Evolutionary conservation across 2,797 vertebrate species (phyloP).

Genomic region (Takifugu rubripes): DNA sequence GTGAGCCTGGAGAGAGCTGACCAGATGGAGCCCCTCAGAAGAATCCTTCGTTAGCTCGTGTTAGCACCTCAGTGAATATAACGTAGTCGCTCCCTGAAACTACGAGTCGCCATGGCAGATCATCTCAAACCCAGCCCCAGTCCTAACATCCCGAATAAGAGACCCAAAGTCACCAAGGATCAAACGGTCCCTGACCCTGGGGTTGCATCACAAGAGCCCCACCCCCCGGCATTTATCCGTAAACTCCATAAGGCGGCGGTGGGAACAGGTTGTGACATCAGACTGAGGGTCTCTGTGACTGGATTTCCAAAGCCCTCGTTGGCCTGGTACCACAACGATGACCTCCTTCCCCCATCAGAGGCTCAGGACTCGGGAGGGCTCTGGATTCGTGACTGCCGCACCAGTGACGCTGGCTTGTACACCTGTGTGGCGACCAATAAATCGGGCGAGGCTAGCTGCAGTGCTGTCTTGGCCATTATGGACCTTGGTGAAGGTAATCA

Average conservation of each 20-base stretch:
- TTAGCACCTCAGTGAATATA: constrained; percentile 1
- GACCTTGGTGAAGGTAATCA: constrained; percentile 87
- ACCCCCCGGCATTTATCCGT: constrained; percentile 76
- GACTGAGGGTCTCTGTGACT: constrained; percentile 81
- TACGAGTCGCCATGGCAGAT: constrained; percentile 51
- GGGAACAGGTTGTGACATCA: constrained; percentile 83
- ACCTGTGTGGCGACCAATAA: constrained; percentile 85
- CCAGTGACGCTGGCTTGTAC: constrained; percentile 84
- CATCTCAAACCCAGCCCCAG: constrained; percentile 46
- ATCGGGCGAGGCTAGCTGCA: constrained; percentile 81
- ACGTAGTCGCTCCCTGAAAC: not conserved
- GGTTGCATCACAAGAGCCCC: constrained; percentile 22
- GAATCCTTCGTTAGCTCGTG: constrained; percentile 25
- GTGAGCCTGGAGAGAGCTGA: constrained; percentile 25
- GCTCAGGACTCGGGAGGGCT: constrained; percentile 81
- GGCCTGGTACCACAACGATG: constrained; percentile 85
- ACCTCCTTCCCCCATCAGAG: constrained; percentile 58
- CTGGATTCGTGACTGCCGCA: constrained; percentile 85
- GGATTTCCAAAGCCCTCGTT: constrained; percentile 82
- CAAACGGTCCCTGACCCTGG: constrained; percentile 21
- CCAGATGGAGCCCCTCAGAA: constrained; percentile 22
- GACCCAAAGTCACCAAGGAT: constrained; percentile 71
- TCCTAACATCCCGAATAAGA: constrained; percentile 75
- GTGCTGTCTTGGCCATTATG: constrained; percentile 83
- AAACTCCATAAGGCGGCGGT: constrained; percentile 86